phyloP scores from a whole-genome alignment of 37 sponge, comb jelly and placozoan species.

The Eunapius fragilis region DNA sequence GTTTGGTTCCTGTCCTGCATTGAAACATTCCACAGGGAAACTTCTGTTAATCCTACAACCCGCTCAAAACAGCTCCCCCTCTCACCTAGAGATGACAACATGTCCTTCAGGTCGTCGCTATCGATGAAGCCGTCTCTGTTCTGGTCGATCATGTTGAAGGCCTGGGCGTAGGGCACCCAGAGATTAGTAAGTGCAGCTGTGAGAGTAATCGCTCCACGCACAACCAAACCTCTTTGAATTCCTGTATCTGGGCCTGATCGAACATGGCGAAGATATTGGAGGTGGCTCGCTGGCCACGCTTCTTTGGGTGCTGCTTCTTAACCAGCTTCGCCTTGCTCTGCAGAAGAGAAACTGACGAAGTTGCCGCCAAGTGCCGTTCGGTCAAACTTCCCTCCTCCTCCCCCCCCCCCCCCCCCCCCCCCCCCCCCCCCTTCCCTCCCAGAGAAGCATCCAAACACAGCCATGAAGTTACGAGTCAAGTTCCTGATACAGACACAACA shows the following conservation, averaged over 20 bases:
- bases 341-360: too few species aligned
- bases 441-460: not conserved
- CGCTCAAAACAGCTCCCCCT: not conserved
- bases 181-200: not conserved
- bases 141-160: slow-evolving; percentile 99
- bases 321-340: slow-evolving; percentile 74
- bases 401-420: too few species aligned
- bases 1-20: slow-evolving; percentile 88
- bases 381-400: too few species aligned
- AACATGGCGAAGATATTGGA: slow-evolving; percentile 99
- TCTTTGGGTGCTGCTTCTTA: slow-evolving; percentile 92
- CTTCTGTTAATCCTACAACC: not conserved
- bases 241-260: slow-evolving; percentile 99
- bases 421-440: not conserved
- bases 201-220: too few species aligned
- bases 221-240: slow-evolving; percentile 95
- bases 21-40: not conserved
- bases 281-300: slow-evolving; percentile 97
- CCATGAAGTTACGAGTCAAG: too few species aligned
- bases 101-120: slow-evolving; percentile 92
- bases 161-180: slow-evolving; percentile 44
- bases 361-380: too few species aligned
- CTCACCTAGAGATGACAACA: slow-evolving; percentile 93
- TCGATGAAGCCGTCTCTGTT: slow-evolving; percentile 97
- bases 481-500: too few species aligned